These are phyloP conservation scores for Phorcus lineatus DNA, from an alignment of 2,888 invertebrate species.

Conservation along the genomic window DNA sequence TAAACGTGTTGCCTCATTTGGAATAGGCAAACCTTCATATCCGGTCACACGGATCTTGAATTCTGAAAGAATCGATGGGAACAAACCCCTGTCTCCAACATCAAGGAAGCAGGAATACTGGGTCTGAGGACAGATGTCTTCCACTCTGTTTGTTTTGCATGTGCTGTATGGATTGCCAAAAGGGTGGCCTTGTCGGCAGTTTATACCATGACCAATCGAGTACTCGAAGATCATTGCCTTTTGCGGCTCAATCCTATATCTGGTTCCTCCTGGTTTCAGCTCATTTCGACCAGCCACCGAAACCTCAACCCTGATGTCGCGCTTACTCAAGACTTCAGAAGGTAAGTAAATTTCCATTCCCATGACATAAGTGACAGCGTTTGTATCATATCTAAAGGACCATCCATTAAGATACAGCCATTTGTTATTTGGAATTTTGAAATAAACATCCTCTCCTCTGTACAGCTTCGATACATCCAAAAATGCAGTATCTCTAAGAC, in stretches of 20 bases:
- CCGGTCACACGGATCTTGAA: not conserved
- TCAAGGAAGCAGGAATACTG: not conserved
- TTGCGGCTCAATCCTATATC: not conserved
- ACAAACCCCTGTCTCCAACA: not conserved
- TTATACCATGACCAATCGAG: not conserved
- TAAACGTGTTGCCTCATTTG: not conserved
- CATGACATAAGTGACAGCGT: not conserved
- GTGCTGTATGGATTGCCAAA: not conserved
- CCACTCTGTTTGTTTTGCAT: not conserved
- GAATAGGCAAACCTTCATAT: not conserved
- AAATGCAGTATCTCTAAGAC: not conserved
- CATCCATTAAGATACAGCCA: slow-evolving; percentile 3
- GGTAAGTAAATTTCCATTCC: not conserved
- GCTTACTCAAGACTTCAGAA: not conserved
- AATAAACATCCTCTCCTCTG: not conserved
- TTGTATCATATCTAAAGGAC: not conserved
- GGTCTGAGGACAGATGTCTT: not conserved
- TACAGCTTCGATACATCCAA: not conserved
- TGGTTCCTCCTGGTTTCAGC: not conserved
- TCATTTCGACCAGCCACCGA: not conserved
- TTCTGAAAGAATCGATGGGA: not conserved
- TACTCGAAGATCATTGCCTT: not conserved
- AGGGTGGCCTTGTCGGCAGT: not conserved
- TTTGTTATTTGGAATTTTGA: not conserved
- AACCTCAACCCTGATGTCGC: not conserved